Conservation (phyloP, 2,797 vertebrate genomes). For the Hybognathus amarus region DNA sequence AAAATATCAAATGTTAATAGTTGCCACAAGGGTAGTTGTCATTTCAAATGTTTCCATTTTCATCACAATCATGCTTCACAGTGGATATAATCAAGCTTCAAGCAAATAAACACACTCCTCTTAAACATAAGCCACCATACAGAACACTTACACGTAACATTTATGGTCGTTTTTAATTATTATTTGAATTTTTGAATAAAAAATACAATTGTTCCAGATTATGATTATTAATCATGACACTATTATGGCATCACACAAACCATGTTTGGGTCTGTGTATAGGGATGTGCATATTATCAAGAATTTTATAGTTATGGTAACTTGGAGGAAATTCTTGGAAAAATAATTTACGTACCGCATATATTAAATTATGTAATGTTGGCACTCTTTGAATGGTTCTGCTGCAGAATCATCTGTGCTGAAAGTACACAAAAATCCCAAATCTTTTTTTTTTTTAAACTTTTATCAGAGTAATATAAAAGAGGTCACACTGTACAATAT, state of each 20-base stretch:
- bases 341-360: not conserved
- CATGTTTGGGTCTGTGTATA: not conserved
- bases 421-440: not conserved
- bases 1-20: constrained; percentile 26
- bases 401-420: not conserved
- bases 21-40: constrained; percentile 37
- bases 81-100: not conserved
- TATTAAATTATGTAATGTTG: not conserved
- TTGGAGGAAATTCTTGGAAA: not conserved
- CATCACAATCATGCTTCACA: constrained; percentile 5
- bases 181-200: constrained; percentile 2
- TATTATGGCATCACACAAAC: not conserved
- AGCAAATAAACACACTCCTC: not conserved
- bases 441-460: not conserved
- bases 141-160: not conserved
- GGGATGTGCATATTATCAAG: not conserved
- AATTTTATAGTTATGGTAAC: not conserved
- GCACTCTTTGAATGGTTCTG: not conserved
- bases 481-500: constrained; percentile 40
- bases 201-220: not conserved
- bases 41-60: constrained; percentile 10
- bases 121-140: not conserved
- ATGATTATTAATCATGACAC: not conserved
- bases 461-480: constrained; percentile 37
- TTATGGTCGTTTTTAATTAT: not conserved